Evolutionary conservation across 2,113 vertebrate genomes (phyloP), one percentile per base, ranked within the genome.

Genomic region (Anhinga rufa): DNA sequence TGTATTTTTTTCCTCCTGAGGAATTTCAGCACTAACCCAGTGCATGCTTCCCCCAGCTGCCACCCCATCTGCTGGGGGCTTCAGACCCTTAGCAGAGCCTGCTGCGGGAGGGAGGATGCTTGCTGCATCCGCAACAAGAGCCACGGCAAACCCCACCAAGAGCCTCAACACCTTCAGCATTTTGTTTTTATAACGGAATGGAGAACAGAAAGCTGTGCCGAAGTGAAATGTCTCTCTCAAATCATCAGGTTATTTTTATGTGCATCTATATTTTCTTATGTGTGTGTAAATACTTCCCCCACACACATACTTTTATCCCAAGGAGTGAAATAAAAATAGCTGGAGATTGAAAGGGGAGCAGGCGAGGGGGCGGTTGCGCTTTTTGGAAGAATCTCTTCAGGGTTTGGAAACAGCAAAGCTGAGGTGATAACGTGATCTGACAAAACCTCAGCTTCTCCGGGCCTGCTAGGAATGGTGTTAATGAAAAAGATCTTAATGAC

Each of bases 381-480:
- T 96, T 96, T 93, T 38, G 80, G 90, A 94, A 94, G 89, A 77
- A 76, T 87, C 81, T 89, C 87, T 81, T 69, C 54, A 82, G 82
- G 96, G 96, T 95, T 96, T 6, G 3, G 94, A 96, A 97, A 60
- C 70, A 72, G 74, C 18, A 1, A 94, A 93, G 93, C 93, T 65
- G 19, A 1, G 17, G 92, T 86, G 95, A 92, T 95, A 97, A 97
- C 61, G 8, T 25, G 77, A 95, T 81, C 78, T 97, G 97, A 97
- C 97, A 95, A 92, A 92, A 77, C 70, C 84, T 40, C 94, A 87
- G 74, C 95, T 95, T 95, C 95, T 70, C 66, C 8, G 3, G 83
- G 93, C 93, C 90, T 92, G 95, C 19, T 40, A 97, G 93, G 86
- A 94, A 87, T 38, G 60, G 52, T 94, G 96, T 70, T 96, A 90